Base-by-base conservation (phyloP, 2,888 invertebrate genomes). In the Flexamia atlantica region DNA sequence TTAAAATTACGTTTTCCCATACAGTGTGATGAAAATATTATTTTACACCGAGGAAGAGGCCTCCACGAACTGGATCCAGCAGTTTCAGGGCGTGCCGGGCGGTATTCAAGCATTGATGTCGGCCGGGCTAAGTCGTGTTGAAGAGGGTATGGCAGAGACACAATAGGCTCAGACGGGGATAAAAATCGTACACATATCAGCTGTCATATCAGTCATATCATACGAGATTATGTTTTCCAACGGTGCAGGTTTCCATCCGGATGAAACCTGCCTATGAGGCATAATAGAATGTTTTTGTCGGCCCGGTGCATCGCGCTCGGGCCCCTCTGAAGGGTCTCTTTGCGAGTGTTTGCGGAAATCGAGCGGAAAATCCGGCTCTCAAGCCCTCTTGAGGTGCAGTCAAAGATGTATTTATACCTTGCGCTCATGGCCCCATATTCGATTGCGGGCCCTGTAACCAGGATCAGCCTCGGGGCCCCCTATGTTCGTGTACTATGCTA, bases 181-280 rank as follows among this genome's bases (percentile, higher is more conserved):
- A 40, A 40, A 72, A 72, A 72, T 1, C 68, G 20, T 46, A 60
- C 32, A 79, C 79, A 57, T 79, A 79, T 79, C 79, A 79, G 5
- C 79, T 79, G 79, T 79, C 79, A 79, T 79, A 79, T 79, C 79
- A 79, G 50, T 79, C 79, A 79, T 79, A 79, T 79, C 79, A 36
- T 28, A 20, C 32, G 0, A 46, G 79, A 79, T 79, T 79, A 79
- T 57, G 57, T 79, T 76, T 50, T 57, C 40, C 42, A 28, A 23
- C 74, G 72, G 74, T 76, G 74, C 50, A 46, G 50, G 74, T 76
- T 76, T 25, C 74, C 72, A 72, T 25, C 46, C 74, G 42, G 17
- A 46, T 72, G 36, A 40, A 72, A 40, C 40, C 46, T 9, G 23
- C 50, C 28, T 28, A 42, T 50, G 64, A 12, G 12, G 50, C 46